These are phyloP conservation scores for Callospermophilus lateralis DNA, from an alignment of 2,113 vertebrate species.

Conservation along the genomic window DNA sequence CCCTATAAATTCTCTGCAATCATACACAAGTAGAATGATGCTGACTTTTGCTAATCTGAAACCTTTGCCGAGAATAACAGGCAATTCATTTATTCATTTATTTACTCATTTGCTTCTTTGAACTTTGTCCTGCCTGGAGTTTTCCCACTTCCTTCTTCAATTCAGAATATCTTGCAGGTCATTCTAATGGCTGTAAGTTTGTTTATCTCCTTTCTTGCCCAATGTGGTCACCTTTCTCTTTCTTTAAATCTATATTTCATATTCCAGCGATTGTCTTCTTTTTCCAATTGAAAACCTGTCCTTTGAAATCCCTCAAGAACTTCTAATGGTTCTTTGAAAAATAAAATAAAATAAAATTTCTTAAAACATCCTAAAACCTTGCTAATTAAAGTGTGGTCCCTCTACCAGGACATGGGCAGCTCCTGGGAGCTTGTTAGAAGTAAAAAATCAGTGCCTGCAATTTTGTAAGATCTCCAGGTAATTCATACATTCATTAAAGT, in stretches of 20 bases:
- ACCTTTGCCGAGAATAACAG: neutral
- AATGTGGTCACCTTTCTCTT: neutral
- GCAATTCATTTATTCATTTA: neutral
- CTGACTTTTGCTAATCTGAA: neutral
- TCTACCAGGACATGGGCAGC: neutral
- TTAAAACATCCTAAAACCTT: neutral
- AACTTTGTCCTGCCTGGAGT: neutral
- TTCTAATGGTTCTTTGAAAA: slow-evolving; percentile 30
- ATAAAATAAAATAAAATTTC: slow-evolving; percentile 1
- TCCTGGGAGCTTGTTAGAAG: neutral
- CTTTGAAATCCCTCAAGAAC: slow-evolving; percentile 38
- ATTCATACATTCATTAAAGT: neutral
- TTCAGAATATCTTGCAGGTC: neutral
- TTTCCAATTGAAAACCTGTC: slow-evolving; percentile 54
- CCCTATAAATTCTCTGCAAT: neutral
- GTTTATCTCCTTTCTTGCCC: neutral
- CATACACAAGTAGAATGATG: neutral
- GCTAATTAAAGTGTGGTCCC: neutral
- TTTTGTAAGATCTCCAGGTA: neutral
- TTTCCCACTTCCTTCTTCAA: neutral
- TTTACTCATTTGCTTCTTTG: neutral
- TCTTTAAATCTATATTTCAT: neutral
- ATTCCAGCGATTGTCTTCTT: neutral
- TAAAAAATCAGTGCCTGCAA: neutral
- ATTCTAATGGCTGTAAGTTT: neutral